Evolutionary conservation across 2,797 vertebrate genomes (phyloP), one percentile per base, ranked within the genome.

Genomic region (Morelia viridis): DNA sequence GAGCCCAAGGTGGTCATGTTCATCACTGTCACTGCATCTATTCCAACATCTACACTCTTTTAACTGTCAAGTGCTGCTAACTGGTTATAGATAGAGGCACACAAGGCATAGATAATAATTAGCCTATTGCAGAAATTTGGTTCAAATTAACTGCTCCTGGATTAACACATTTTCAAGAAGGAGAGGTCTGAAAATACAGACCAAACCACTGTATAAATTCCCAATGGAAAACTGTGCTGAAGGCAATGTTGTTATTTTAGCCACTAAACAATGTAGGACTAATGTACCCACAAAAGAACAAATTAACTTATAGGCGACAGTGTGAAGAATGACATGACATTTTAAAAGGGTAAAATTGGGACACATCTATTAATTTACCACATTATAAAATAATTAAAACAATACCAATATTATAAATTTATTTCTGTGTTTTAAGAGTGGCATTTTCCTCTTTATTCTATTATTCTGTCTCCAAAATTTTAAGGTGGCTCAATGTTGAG

Each of bases 341-440:
- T 96, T 95, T 91, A 96, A 96, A 95, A 95, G 92, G 94, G 89
- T 1, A 80, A 92, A 93, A 88, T 94, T 95, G 96, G 96, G 96
- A 92, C 96, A 97, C 96, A 97, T 95, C 96, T 96, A 97, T 97
- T 96, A 96, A 96, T 95, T 92, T 94, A 93, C 93, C 84, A 92
- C 94, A 95, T 96, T 97, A 96, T 96, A 96, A 96, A 97, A 96
- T 95, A 92, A 95, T 94, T 84, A 94, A 87, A 95, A 96, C 95
- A 95, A 94, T 94, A 89, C 96, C 90, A 95, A 87, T 92, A 87
- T 92, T 56, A 53, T 53, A 53, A 6, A 28, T 88, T 24, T 17
- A 24, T n/a, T 94, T 96, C 95, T 96, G 95, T 93, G 93, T 95
- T 96, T 95, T 91, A 95, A 88, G 91, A 92, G 41, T 96, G 92